Percentiles rank a stretch among this genome's conserved stretches.
Conservation (phyloP, 2,888 invertebrate genomes). For the Lutraria lutraria region DNA sequence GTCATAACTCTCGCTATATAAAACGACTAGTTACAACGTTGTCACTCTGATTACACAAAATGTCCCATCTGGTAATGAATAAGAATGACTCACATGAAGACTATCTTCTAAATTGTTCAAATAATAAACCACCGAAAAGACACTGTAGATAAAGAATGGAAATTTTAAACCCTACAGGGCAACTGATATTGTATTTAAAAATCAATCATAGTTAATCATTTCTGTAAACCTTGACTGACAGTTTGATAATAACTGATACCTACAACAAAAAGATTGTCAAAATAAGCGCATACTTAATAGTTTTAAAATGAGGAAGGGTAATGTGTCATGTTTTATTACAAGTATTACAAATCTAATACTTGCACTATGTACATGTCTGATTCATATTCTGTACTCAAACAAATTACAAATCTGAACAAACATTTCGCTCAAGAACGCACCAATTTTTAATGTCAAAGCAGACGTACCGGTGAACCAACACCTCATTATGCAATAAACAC, state of each 20-base stretch:
- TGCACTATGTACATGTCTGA: neutral
- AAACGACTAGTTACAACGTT: no score
- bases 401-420: neutral
- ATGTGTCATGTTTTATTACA: neutral
- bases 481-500: constrained; percentile 25
- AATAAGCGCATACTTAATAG: neutral
- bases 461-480: neutral
- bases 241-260: neutral
- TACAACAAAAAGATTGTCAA: constrained; percentile 13
- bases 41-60: neutral
- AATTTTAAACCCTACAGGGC: neutral
- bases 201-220: constrained; percentile 1
- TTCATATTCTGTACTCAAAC: neutral
- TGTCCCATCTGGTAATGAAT: neutral
- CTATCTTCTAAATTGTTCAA: neutral
- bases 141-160: neutral
- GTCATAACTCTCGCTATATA: no score
- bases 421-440: neutral
- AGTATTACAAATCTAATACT: neutral
- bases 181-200: constrained; percentile 6
- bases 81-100: neutral
- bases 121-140: neutral
- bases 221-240: neutral
- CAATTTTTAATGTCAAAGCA: constrained; percentile 6
- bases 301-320: neutral